Conservation (phyloP, 64 coral and sea anemone species). For the Stichodactyla mertensii region DNA sequence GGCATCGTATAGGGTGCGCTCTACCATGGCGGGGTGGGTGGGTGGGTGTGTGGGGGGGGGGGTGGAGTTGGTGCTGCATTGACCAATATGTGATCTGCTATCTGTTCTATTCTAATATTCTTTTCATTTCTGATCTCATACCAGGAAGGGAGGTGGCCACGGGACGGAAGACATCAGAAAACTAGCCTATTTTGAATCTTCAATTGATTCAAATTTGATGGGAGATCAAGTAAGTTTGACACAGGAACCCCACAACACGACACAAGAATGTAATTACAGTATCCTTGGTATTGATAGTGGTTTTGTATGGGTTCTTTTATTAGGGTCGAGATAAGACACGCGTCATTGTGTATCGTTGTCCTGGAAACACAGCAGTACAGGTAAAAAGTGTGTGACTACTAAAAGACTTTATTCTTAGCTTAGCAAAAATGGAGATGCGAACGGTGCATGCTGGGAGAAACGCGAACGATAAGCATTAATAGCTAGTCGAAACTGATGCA, state of each 20-base stretch:
- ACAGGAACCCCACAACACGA: background rate
- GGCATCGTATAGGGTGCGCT: too few species aligned
- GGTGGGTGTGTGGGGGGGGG: too few species aligned
- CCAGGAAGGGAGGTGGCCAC: slow-evolving; percentile 71
- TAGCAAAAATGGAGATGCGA: too few species aligned
- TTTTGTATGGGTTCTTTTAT: background rate
- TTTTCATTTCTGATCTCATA: background rate
- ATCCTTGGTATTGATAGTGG: too few species aligned
- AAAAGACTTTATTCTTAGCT: background rate
- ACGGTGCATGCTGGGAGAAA: too few species aligned
- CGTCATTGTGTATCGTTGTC: slow-evolving; percentile 82
- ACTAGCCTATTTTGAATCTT: slow-evolving; percentile 92
- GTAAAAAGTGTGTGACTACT: background rate
- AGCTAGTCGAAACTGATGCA: too few species aligned
- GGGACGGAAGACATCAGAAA: slow-evolving; percentile 87
- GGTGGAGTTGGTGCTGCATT: too few species aligned
- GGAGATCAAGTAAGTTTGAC: background rate
- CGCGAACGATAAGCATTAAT: too few species aligned
- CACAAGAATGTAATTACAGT: background rate
- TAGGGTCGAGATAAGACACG: slow-evolving; percentile 81
- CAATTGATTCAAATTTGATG: slow-evolving; percentile 41
- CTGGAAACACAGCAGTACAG: slow-evolving; percentile 92
- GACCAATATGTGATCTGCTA: too few species aligned
- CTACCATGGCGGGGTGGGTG: too few species aligned
- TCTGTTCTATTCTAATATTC: background rate